Percentiles rank a stretch among this genome's conserved stretches.
phyloP scores from a whole-genome alignment of 2,888 invertebrate genomes.

The Lottia scabra region DNA sequence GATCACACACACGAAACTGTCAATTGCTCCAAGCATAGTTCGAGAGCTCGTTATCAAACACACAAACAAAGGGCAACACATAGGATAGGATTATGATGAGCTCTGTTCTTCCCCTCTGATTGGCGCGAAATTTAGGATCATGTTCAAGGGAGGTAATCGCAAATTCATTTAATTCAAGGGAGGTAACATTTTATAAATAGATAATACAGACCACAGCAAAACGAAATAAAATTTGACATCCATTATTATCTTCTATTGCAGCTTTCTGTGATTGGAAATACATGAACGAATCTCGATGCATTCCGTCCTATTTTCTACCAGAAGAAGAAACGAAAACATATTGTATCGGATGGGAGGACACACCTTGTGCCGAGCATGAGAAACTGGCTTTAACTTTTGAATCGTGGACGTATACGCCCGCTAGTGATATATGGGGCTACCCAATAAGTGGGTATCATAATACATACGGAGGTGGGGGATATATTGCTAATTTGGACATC shows the following conservation, averaged over 20 bases:
- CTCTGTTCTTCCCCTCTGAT: no score
- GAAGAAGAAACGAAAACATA: background rate
- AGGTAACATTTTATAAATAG: no score
- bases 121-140: no score
- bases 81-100: no score
- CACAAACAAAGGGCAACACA: no score
- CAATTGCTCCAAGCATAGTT: no score
- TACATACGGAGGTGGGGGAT: background rate
- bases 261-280: background rate
- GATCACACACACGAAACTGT: no score
- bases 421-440: background rate
- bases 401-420: background rate
- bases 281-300: background rate
- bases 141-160: no score
- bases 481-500: background rate
- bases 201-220: no score
- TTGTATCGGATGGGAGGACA: background rate
- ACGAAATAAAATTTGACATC: background rate
- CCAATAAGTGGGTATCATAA: background rate
- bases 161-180: no score
- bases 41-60: no score
- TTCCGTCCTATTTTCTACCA: constrained; percentile 14
- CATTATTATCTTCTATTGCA: background rate
- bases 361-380: background rate
- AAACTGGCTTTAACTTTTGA: background rate